Conservation (phyloP, 2,888 invertebrate genomes). For the Protonemura montana region DNA sequence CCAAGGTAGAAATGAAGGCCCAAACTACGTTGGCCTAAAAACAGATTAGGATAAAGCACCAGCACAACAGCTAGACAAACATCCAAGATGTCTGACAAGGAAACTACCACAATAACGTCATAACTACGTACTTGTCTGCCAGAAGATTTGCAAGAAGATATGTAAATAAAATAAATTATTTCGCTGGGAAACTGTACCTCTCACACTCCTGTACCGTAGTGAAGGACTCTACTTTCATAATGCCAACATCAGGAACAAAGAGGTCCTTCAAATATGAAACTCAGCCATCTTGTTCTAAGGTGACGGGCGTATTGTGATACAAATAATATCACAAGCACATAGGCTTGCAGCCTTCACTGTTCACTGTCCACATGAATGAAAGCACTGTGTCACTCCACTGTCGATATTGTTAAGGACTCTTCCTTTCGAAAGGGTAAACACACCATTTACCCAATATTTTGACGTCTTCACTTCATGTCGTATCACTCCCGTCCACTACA, state of each 20-base stretch:
- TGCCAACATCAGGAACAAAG: constrained; percentile 70
- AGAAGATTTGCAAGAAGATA: background rate
- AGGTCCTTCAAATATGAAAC: constrained; percentile 69
- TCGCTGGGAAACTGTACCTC: constrained; percentile 64
- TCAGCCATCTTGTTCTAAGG: constrained; percentile 72
- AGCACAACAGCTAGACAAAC: constrained; percentile 7
- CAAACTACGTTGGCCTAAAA: background rate
- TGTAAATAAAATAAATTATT: background rate
- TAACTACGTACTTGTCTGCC: background rate
- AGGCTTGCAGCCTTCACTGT: constrained; percentile 22
- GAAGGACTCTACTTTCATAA: constrained; percentile 74
- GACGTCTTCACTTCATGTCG: constrained; percentile 49
- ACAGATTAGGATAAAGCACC: background rate
- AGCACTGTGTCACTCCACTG: constrained; percentile 39
- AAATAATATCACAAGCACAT: constrained; percentile 47
- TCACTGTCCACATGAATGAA: constrained; percentile 44
- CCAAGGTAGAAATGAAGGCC: background rate
- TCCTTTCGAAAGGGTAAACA: constrained; percentile 48
- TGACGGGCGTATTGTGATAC: constrained; percentile 49
- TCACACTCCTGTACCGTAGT: constrained; percentile 68
- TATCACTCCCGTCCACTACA: constrained; percentile 46
- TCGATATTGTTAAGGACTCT: constrained; percentile 28
- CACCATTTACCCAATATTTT: constrained; percentile 48
- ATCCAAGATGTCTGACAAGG: constrained; percentile 30
- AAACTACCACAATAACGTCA: constrained; percentile 24